These are phyloP conservation scores for Mixornis gularis DNA, from an alignment of 2,113 vertebrate species.

Conservation along the genomic window DNA sequence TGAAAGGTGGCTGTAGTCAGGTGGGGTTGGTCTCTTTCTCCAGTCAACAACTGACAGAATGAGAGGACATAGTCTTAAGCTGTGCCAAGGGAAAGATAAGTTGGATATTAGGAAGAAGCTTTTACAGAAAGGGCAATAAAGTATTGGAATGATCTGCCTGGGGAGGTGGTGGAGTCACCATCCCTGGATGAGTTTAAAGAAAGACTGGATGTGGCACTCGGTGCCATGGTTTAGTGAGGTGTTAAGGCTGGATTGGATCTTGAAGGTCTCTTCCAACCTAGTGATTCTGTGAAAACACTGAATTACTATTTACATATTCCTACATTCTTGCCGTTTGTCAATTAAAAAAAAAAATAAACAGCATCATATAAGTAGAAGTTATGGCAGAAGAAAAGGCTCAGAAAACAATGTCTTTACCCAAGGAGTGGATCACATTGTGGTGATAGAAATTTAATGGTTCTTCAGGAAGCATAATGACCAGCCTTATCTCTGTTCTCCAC, in stretches of 20 bases:
- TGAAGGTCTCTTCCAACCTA: not conserved
- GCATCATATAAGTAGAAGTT: not conserved
- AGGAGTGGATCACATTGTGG: slow-evolving; percentile 71
- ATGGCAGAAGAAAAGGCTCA: slow-evolving; percentile 1
- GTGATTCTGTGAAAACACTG: not conserved
- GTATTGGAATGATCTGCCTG: accelerated
- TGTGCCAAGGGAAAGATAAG: not conserved
- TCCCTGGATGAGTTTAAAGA: not conserved
- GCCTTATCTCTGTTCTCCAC: slow-evolving; percentile 64
- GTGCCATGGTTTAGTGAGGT: not conserved
- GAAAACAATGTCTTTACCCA: slow-evolving; percentile 35
- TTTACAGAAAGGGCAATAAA: not conserved
- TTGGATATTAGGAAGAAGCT: not conserved
- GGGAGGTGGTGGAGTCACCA: not conserved
- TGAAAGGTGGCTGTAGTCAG: not conserved
- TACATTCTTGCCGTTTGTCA: not conserved
- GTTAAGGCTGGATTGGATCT: not conserved
- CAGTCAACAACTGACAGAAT: not conserved
- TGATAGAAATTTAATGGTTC: slow-evolving; percentile 86
- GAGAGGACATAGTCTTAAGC: not conserved
- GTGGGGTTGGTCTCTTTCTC: not conserved
- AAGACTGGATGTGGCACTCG: too few species aligned
- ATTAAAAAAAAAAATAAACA: not conserved
- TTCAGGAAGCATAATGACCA: slow-evolving; percentile 82
- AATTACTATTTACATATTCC: not conserved